Base-by-base conservation (phyloP, 2,113 vertebrate species). In the Gila orcuttii region DNA sequence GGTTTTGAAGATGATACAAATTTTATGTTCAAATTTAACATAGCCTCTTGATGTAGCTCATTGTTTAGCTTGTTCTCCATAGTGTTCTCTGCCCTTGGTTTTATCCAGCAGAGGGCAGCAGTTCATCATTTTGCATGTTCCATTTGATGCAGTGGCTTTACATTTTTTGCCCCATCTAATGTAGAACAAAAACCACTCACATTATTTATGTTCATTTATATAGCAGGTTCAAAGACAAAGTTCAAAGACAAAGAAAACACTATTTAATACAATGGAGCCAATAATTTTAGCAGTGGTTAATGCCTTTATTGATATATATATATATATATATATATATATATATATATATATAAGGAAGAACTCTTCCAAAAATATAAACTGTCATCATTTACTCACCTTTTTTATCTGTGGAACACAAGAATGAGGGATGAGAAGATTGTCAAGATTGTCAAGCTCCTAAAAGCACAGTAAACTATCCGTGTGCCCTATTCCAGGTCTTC, bases 71-170 rank as follows among this genome's bases (percentile, higher is more conserved):
- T 57, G 50, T 39, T n/a, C 50, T 15, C 7, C 13, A 0, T 33
- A 13, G 64, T 17, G 47, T 50, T 28, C 15, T 25, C 17, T 33
- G 25, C 45, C 74, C 15, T 21, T 31, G 45, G 45, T 69, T 6
- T 25, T 57, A 47, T 31, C 81, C 91, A 89, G 50, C 78, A 91
- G 91, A 82, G 80, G 89, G 88, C 84, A 59, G 7, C 59, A 86
- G 23, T 69, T 45, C 77, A 17, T 15, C 12, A 83, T 2, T 36
- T 85, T 87, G 82, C 0, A 25, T 55, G 15, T 52, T 9, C 3
- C 5, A 74, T 74, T 47, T 47, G 5, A 47, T 15, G 23, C 3
- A 7, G 12, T 28, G 2, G n/a, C 6, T 50, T 75, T 50, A 47
- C 23, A 15, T 28, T 75, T 9, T 42, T 42, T 42, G 7, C 31